Evolutionary conservation across 2,888 invertebrate species (phyloP), one percentile per base, ranked within the genome.

Genomic region (Phengaris arion): DNA sequence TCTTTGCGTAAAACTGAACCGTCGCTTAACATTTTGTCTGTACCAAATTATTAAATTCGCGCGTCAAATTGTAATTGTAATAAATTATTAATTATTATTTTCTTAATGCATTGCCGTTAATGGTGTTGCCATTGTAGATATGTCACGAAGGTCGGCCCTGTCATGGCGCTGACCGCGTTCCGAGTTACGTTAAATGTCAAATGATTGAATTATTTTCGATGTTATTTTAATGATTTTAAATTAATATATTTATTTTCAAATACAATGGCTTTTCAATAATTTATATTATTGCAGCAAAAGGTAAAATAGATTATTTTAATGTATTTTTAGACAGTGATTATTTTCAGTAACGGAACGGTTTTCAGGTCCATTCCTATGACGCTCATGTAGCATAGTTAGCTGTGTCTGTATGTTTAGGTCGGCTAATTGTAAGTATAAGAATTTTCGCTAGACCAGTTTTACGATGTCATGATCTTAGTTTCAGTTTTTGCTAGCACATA

Each of bases 381-480:
- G 75, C 75, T 75, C 75, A 75, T 72, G 35, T 75, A 70, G 48
- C 55, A 22, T 57, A 70, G 59, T 55, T 68, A 45, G 57, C 75
- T 55, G 70, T 70, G 75, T 75, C 55, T 46, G 74, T 68, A 48
- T 48, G 35, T 35, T 69, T 55, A 75, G 70, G 70, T 57, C 55
- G 70, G 46, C 51, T 70, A 57, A 22, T 57, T 48, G 70, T 70
- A 57, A 59, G 48, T 35, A 51, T 75, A 59, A 75, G 70, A 68
- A 35, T 22, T 22, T 48, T 51, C 51, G 57, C 68, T 75, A 51
- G 35, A 51, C 70, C 22, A 70, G 15, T 48, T 72, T 57, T 13
- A 54, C 52, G 72, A 35, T 12, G 70, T 22, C 54, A 54, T 3
- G 6, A 45, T 13, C 35, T 22, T 1, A 64, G 59, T 45, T 64